Evolutionary conservation across 2,797 vertebrate species (phyloP).

Genomic region (Phalanger gymnotis): DNA sequence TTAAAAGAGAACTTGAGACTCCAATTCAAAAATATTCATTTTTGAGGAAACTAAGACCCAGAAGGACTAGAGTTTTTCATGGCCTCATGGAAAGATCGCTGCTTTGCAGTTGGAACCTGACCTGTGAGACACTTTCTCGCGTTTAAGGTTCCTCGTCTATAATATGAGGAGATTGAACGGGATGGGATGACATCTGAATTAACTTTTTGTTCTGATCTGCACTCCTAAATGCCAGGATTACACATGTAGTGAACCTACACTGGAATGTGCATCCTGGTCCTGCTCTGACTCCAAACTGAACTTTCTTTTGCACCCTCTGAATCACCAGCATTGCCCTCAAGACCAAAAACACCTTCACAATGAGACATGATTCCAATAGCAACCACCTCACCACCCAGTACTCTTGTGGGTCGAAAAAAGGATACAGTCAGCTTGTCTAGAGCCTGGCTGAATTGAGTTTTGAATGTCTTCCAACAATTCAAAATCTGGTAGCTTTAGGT

Average conservation of each 20-base stretch:
- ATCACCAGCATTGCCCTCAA: not conserved
- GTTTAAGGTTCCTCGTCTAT: not conserved
- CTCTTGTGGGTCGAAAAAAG: conserved; percentile 77
- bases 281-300: not conserved
- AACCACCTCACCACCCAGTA: conserved; percentile 31
- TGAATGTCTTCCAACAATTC: conserved; percentile 93
- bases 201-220: not conserved
- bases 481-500: conserved; percentile 93
- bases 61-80: not conserved
- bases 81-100: not conserved
- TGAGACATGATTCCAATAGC: conserved; percentile 16
- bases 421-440: conserved; percentile 96
- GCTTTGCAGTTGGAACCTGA: not conserved
- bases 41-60: not conserved
- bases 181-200: not conserved
- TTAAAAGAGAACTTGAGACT: not conserved
- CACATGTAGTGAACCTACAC: not conserved
- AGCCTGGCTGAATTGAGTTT: conserved; percentile 87
- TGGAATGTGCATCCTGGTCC: not conserved
- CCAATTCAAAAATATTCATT: not conserved
- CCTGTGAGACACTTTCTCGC: not conserved
- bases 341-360: conserved; percentile 32
- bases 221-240: not conserved
- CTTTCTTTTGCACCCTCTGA: not conserved
- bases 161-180: not conserved